Base-by-base conservation (phyloP, 53 echinoderm and acorn worm species). In the Holothuria leucospilota region DNA sequence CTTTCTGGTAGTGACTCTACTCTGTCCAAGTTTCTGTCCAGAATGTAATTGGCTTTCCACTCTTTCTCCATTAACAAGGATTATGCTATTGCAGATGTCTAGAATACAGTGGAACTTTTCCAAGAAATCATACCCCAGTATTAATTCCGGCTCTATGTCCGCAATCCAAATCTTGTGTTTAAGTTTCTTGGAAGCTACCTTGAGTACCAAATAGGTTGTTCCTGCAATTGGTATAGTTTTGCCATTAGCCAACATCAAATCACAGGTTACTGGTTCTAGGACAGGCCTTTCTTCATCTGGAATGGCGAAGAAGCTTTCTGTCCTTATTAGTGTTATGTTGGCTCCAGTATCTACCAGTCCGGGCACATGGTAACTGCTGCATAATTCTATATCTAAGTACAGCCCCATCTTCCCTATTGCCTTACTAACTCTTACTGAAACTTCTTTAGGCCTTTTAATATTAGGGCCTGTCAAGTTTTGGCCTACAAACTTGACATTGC, bases 341-440 rank as follows among this genome's bases (percentile, higher is more conserved):
- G 89, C 81, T n/a, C 89, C 89, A 0, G 89, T 84, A 39, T 89
- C 89, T 7, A 89, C 84, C 25, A 84, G 53, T 40, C 13, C 38
- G n/a, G 26, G 59, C 27, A 84, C 52, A 20, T 24, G n/a, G n/a
- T n/a, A 25, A 29, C 51, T 40, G 16, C 77, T 70, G 7, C 60
- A 84, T 65, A 14, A 23, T 2, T 49, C 42, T 74, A 20, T 73
- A 53, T 0, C 63, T 61, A 65, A 68, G 66, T 51, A 89, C 29
- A 26, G 75, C 67, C 25, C 60, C 78, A 42, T 61, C 77, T 40
- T 7, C 40, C 30, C 63, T 77, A 63, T 42, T 52, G n/a, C n/a
- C 21, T 65, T 42, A 49, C 77, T 66, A 41, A 39, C 71, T 72
- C 73, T 25, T 51, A 72, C 56, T 26, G 85, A 41, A 58, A 15